Evolutionary conservation across 2,888 invertebrate species (phyloP).

Genomic region (Harpagoxenus sublaevis): DNA sequence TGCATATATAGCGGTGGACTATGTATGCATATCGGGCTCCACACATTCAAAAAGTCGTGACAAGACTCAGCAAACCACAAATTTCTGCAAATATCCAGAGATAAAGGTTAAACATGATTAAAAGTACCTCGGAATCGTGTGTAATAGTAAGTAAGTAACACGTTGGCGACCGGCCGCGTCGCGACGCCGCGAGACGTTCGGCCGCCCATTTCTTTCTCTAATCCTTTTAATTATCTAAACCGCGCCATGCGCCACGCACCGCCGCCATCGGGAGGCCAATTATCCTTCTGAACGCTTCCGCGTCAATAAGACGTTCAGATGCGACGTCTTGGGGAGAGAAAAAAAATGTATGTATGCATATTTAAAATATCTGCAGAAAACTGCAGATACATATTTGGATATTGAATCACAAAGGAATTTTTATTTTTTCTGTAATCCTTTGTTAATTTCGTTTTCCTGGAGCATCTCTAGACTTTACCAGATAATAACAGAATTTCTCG

Average conservation of each 20-base stretch:
- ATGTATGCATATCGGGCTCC: conserved; percentile 81
- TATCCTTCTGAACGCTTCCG: conserved; percentile 14
- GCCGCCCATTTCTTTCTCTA: conserved; percentile 67
- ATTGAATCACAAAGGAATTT: not conserved
- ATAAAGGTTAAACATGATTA: conserved; percentile 84
- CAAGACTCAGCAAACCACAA: conserved; percentile 86
- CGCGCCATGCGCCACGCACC: conserved; percentile 78
- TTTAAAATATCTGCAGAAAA: not conserved
- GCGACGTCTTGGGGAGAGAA: conserved; percentile 19
- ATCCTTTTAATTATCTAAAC: conserved; percentile 80
- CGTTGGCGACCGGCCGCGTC: conserved; percentile 51
- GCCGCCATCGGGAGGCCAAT: conserved; percentile 58
- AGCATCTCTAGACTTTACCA: not conserved
- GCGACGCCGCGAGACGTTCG: conserved; percentile 76
- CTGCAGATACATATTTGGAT: not conserved
- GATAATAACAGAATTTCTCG: not conserved
- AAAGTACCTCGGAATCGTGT: conserved; percentile 82
- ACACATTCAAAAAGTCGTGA: conserved; percentile 85
- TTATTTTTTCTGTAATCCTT: not conserved
- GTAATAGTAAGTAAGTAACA: conserved; percentile 73
- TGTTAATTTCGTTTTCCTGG: not conserved
- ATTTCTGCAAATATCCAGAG: conserved; percentile 85
- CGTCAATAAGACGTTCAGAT: not conserved
- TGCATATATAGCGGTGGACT: conserved; percentile 67
- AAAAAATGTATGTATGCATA: not conserved